These are phyloP conservation scores for Rhinopomastus cyanomelas DNA, from an alignment of 2,113 vertebrate genomes.

Conservation along the genomic window DNA sequence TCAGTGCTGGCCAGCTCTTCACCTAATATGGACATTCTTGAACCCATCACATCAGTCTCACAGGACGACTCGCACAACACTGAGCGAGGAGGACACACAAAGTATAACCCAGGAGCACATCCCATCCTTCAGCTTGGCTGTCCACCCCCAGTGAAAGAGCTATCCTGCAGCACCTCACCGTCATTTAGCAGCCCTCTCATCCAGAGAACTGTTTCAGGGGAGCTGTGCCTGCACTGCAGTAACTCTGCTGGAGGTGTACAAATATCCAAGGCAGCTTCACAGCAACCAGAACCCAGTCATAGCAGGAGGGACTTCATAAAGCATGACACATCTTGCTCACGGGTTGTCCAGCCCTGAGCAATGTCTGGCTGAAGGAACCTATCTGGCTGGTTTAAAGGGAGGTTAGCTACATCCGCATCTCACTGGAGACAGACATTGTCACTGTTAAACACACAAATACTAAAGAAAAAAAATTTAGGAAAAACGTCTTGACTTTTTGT, in stretches of 20 bases:
- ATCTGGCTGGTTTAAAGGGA: background rate
- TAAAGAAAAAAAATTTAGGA: background rate
- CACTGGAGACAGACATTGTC: background rate
- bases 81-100: accelerated
- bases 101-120: background rate
- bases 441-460: background rate
- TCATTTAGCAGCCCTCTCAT: too few species aligned
- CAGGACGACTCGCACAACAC: background rate
- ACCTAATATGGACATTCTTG: accelerated
- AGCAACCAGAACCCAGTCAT: background rate
- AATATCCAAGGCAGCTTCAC: background rate
- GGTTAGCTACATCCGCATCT: background rate
- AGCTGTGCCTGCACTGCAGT: background rate
- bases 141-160: background rate
- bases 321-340: accelerated
- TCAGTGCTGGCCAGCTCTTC: background rate
- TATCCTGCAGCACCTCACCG: background rate
- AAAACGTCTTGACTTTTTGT: background rate
- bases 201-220: accelerated
- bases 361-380: background rate
- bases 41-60: background rate
- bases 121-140: background rate
- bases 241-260: background rate
- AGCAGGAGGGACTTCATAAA: background rate
- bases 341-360: background rate